phyloP scores from a whole-genome alignment of 2,113 vertebrate genomes.

The Limanda limanda region DNA sequence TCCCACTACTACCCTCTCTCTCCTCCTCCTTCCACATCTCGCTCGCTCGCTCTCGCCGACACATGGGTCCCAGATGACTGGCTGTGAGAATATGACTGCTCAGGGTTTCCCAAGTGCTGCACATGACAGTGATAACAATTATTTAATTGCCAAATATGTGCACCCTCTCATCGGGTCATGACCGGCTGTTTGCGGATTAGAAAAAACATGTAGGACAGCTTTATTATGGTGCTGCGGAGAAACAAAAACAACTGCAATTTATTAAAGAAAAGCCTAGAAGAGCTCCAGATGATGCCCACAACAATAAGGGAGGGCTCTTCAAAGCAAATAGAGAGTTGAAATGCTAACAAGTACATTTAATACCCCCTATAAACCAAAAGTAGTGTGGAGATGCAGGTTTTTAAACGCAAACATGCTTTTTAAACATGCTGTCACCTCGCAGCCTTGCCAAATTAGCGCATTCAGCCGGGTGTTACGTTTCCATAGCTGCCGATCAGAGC shows the following conservation, averaged over 20 bases:
- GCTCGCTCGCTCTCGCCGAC: conserved; percentile 16
- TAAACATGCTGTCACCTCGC: too few species aligned
- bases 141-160: conserved; percentile 47
- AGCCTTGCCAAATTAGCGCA: too few species aligned
- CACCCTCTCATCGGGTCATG: conserved; percentile 19
- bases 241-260: conserved; percentile 34
- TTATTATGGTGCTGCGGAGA: conserved; percentile 16
- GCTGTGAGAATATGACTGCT: conserved; percentile 22
- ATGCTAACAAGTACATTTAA: too few species aligned
- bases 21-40: conserved; percentile 17
- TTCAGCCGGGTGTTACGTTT: too few species aligned
- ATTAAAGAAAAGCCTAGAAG: not conserved
- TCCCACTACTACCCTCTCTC: conserved; percentile 1
- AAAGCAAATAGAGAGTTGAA: not conserved
- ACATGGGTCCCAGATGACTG: conserved; percentile 71
- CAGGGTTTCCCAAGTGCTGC: conserved; percentile 30
- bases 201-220: conserved; percentile 21
- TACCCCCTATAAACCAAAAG: too few species aligned
- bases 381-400: too few species aligned
- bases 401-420: too few species aligned
- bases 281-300: not conserved
- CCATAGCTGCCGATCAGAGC: too few species aligned
- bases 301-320: not conserved
- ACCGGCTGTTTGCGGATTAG: conserved; percentile 31
- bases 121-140: conserved; percentile 41